phyloP scores from a whole-genome alignment of 2,797 vertebrate species.

The Chanos chanos region DNA sequence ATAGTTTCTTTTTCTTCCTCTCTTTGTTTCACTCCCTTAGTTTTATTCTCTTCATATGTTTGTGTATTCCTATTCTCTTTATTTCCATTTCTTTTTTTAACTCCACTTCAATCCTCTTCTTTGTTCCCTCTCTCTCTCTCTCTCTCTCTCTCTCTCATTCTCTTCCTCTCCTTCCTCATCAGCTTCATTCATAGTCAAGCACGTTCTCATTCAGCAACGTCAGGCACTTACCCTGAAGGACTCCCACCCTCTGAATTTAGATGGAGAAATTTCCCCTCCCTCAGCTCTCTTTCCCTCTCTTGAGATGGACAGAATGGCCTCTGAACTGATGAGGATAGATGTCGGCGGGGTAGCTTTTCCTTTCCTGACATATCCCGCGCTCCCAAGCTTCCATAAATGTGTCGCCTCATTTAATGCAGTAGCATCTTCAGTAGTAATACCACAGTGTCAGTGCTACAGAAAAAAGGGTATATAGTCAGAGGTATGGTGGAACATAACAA shows the following conservation, averaged over 20 bases:
- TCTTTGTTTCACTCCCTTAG: neutral
- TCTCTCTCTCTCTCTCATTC: neutral
- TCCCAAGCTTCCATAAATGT: too few species aligned
- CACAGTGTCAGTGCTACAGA: too few species aligned
- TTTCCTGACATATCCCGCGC: too few species aligned
- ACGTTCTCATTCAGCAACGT: conserved; percentile 23
- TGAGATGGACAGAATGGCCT: conserved; percentile 9
- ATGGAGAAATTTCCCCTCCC: conserved; percentile 35
- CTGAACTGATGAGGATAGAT: conserved; percentile 13
- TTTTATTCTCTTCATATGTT: neutral
- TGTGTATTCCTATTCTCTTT: neutral
- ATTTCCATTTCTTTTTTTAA: neutral
- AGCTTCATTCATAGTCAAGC: conserved; percentile 16
- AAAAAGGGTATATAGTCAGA: too few species aligned
- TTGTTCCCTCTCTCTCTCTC: neutral
- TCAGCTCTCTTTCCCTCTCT: conserved; percentile 14
- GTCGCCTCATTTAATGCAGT: too few species aligned
- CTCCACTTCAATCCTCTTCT: neutral
- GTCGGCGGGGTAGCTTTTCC: too few species aligned
- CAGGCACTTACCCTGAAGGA: conserved; percentile 36
- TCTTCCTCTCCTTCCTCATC: conserved; percentile 1
- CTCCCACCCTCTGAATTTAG: conserved; percentile 33
- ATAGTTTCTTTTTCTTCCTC: too few species aligned
- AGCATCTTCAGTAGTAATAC: too few species aligned
- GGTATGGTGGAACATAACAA: too few species aligned